Evolutionary conservation across 2,888 invertebrate species (phyloP).

Genomic region (Gymnosoma rotundatum): DNA sequence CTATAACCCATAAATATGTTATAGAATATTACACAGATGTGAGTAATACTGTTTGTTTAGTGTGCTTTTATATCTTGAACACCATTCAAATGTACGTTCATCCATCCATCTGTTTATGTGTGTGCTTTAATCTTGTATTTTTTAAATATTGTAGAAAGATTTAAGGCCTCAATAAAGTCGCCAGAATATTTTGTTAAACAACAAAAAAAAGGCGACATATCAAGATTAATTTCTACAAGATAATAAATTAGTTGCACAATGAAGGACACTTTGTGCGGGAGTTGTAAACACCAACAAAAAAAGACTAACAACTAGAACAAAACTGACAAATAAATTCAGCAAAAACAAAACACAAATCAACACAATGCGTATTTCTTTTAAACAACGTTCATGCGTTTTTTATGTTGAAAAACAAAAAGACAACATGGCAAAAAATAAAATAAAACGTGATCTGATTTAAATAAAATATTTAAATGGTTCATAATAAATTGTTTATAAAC

Average conservation of each 20-base stretch:
- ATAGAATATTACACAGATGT: conserved; percentile 53
- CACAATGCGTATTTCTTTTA: conserved; percentile 7
- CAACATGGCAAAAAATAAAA: neutral
- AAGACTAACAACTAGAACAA: conserved; percentile 46
- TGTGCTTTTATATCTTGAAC: conserved; percentile 11
- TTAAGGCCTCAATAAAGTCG: conserved; percentile 65
- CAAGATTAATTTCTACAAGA: conserved; percentile 72
- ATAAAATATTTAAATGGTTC: conserved; percentile 67
- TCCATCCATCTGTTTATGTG: conserved; percentile 9
- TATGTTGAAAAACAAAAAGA: too few relatives aligned
- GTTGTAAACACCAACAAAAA: conserved; percentile 38
- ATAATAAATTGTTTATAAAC: conserved; percentile 65
- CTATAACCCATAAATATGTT: conserved; percentile 18
- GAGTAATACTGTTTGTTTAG: conserved; percentile 25
- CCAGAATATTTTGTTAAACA: conserved; percentile 57
- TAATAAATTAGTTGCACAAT: conserved; percentile 71
- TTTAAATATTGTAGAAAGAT: conserved; percentile 29
- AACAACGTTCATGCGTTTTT: neutral
- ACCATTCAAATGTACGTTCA: neutral
- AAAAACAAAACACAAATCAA: conserved; percentile 9
- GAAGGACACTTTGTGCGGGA: conserved; percentile 64
- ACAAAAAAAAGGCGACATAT: conserved; percentile 65
- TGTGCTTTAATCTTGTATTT: conserved; percentile 27
- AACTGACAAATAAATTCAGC: conserved; percentile 23
- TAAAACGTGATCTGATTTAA: conserved; percentile 67